Conservation (phyloP, 2,797 vertebrate species). For the Hydrophis major region DNA sequence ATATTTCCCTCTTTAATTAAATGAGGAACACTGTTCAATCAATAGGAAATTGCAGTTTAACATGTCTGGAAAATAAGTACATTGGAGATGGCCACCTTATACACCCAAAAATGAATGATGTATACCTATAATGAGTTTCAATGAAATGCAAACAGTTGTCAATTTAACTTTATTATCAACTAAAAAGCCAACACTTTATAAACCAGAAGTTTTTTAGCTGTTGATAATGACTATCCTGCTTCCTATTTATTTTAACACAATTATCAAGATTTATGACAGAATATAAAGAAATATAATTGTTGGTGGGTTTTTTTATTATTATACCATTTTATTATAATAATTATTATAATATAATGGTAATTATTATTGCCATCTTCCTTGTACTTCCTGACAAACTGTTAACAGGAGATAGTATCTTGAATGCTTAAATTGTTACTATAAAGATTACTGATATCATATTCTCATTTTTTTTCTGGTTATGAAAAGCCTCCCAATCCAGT, state of each 20-base stretch:
- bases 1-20: neutral
- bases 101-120: neutral
- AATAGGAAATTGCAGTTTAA: neutral
- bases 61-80: neutral
- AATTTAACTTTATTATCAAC: neutral
- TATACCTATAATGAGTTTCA: neutral
- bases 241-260: neutral
- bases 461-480: constrained; percentile 2
- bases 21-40: neutral
- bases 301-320: neutral
- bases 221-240: neutral
- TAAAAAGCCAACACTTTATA: neutral
- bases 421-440: neutral
- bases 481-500: neutral
- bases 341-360: neutral
- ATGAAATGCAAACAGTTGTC: neutral
- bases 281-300: neutral
- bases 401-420: neutral
- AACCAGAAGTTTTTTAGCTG: neutral
- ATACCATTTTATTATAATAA: neutral
- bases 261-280: neutral
- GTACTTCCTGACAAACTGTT: neutral
- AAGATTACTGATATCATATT: constrained; percentile 6
- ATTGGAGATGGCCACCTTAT: neutral
- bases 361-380: neutral